A percentile compares a stretch with the other conserved stretches of the same genome.
Conservation (phyloP, 2,113 vertebrate genomes). For the Oreochromis tanganicae region DNA sequence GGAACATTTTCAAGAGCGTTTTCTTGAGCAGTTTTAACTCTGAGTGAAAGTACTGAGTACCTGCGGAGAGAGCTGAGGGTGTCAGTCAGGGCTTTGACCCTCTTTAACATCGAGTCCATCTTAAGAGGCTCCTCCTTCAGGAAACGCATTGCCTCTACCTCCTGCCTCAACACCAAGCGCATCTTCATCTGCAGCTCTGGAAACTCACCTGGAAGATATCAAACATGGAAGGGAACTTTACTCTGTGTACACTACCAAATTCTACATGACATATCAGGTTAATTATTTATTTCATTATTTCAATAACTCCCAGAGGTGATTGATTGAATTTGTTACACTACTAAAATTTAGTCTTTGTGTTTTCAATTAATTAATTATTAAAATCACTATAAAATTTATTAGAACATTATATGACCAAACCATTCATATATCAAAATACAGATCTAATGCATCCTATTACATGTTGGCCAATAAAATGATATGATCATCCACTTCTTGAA, state of each 20-base stretch:
- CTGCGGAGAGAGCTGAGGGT: constrained; percentile 80
- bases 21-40: background rate
- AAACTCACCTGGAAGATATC: constrained; percentile 77
- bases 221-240: background rate
- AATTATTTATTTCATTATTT: background rate
- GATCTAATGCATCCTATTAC: background rate
- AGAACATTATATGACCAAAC: background rate
- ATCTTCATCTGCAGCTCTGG: constrained; percentile 85
- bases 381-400: background rate
- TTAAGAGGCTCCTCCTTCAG: constrained; percentile 92
- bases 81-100: constrained; percentile 84
- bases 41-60: constrained; percentile 53
- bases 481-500: background rate
- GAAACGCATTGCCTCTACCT: constrained; percentile 89
- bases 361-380: background rate
- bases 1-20: background rate
- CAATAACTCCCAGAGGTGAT: background rate
- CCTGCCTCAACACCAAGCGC: constrained; percentile 81
- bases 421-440: background rate
- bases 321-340: background rate
- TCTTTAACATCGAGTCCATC: constrained; percentile 87
- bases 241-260: background rate
- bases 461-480: background rate
- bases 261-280: background rate
- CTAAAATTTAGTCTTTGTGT: background rate